phyloP scores from a whole-genome alignment of 2,797 vertebrate genomes.

The Chrosomus eos region DNA sequence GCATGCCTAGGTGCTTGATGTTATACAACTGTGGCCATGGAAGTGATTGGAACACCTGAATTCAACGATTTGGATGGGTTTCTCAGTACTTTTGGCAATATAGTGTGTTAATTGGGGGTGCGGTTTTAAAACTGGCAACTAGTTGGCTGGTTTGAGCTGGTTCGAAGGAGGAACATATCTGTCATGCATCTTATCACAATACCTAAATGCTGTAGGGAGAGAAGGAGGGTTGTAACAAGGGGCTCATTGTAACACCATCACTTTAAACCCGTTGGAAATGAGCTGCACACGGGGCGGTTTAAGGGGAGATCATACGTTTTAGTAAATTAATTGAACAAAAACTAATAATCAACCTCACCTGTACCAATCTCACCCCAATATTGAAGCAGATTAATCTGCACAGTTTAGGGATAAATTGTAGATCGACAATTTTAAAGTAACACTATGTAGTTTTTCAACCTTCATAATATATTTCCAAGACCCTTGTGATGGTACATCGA shows the following conservation, averaged over 20 bases:
- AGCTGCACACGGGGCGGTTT: neutral
- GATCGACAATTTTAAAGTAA: too few relatives aligned
- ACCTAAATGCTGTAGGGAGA: neutral
- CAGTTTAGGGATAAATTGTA: neutral
- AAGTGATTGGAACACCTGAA: too few relatives aligned
- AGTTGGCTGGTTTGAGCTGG: neutral
- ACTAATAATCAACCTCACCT: neutral
- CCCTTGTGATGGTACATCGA: too few relatives aligned
- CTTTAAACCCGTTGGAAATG: neutral
- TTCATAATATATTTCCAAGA: too few relatives aligned
- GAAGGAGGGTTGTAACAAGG: neutral
- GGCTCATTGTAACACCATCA: neutral
- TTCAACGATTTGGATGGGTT: too few relatives aligned
- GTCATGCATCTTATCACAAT: neutral
- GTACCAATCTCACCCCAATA: neutral
- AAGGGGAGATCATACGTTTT: neutral
- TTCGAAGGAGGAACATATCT: slow-evolving; percentile 1
- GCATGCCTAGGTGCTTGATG: too few relatives aligned
- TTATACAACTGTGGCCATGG: too few relatives aligned
- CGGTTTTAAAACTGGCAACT: neutral
- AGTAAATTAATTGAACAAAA: neutral
- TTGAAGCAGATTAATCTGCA: neutral
- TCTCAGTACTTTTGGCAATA: too few relatives aligned
- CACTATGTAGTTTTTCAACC: too few relatives aligned
- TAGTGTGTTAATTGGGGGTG: neutral